Base-by-base conservation (phyloP, 2,113 vertebrate species). In the Montifringilla adamsi region DNA sequence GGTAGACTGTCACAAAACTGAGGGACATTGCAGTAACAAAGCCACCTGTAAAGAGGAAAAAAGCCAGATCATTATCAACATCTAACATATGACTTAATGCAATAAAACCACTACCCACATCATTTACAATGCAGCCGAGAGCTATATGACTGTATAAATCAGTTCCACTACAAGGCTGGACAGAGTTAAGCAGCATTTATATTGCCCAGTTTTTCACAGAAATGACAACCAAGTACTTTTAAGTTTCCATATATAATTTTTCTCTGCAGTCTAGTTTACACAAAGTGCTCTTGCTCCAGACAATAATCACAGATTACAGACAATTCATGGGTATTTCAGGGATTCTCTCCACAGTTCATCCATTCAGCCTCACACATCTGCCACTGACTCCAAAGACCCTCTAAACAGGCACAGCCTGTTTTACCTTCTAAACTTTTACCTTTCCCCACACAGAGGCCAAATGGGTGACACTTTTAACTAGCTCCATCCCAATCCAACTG, bases 1-100 rank as follows among this genome's bases (percentile, higher is more conserved):
- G 99, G 99, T 82, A 99, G 98, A 95, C 99, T 99, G 98, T 99
- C 99, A 78, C 99, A 99, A 98, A 99, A 99, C 98, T 99, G 99
- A 64, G 99, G 99, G 64, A 99, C 99, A 4, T 99, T 99, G 98
- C 99, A 99, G 88, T 99, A 99, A 97, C 99, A 99, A 90, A 99
- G 98, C 99, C 99, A 99, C 93, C 99, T 99, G 96, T 16, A 77
- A 84, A 47, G 63, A 35, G 26, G 41, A 85, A 44, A 49, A 74
- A 52, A 94, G 7, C 6, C 90, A 52, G 33, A 31, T 44, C 53
- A 70, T 69, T 76, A 33, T 85, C 37, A 91, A 18, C 31, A 10
- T 22, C 75, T 52, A 53, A 35, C 13, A 53, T 35, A 22, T 13
- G 55, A 62, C 56, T 82, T 53, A 87, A 68, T 26, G 87, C 58